These are phyloP conservation scores for Lampris megalopsis DNA, from an alignment of 2,113 vertebrate species.

Conservation along the genomic window DNA sequence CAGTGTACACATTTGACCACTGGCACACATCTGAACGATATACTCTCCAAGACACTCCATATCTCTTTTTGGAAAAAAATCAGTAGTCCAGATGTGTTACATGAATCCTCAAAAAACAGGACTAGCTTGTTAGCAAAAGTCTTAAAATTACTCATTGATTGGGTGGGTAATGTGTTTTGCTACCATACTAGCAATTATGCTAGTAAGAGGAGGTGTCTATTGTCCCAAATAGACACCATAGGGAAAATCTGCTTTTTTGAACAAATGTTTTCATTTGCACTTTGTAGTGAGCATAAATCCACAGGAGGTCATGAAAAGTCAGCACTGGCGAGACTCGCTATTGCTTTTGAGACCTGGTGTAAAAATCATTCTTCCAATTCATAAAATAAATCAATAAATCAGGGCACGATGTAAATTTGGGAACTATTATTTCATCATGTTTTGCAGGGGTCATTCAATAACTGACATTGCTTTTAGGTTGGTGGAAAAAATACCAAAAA, in stretches of 20 bases:
- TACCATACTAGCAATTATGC: constrained; percentile 38
- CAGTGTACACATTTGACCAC: constrained; percentile 16
- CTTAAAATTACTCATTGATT: constrained; percentile 31
- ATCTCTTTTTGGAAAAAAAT: constrained; percentile 28
- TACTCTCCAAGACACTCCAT: constrained; percentile 28
- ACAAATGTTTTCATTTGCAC: constrained; percentile 43
- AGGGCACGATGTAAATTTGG: background rate
- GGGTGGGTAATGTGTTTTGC: constrained; percentile 32
- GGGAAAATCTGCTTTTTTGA: too few relatives aligned
- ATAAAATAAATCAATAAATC: background rate
- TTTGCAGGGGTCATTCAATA: background rate
- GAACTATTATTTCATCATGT: background rate
- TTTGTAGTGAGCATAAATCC: constrained; percentile 25
- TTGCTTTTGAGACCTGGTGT: constrained; percentile 32
- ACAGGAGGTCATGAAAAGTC: constrained; percentile 35
- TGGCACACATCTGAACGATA: constrained; percentile 14
- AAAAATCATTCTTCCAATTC: constrained; percentile 10
- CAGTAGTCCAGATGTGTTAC: constrained; percentile 22
- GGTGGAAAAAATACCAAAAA: too few relatives aligned
- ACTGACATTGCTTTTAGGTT: too few relatives aligned
- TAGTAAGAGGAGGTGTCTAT: constrained; percentile 12
- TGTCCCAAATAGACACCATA: too few relatives aligned
- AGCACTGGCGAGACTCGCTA: constrained; percentile 33
- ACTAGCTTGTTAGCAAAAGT: constrained; percentile 11
- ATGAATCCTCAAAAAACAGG: constrained; percentile 12